Percentiles rank a stretch among this genome's conserved stretches.
Evolutionary conservation across 92 coral and sea anemone genomes (phyloP).

Genomic region (Palythoa grandiflora): DNA sequence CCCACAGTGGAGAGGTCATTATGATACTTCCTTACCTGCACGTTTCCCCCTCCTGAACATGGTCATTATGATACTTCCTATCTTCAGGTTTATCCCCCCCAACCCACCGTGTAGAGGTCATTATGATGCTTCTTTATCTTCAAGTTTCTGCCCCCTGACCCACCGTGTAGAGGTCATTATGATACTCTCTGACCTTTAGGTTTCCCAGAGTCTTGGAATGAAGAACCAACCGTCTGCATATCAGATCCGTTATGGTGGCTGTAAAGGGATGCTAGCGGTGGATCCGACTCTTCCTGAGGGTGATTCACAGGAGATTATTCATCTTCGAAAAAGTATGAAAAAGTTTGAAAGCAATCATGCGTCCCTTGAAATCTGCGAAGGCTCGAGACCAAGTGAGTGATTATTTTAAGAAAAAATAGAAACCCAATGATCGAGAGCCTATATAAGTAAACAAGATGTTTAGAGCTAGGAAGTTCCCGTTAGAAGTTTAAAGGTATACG

Average conservation of each 20-base stretch:
- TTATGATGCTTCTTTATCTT: background rate
- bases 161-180: background rate
- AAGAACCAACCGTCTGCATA: constrained; percentile 81
- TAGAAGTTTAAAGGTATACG: no score
- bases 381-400: constrained; percentile 72
- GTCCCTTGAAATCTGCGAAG: constrained; percentile 85
- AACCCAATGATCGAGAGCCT: no score
- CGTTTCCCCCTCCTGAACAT: no score
- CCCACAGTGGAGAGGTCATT: no score
- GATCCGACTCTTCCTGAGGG: constrained; percentile 79
- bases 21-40: no score
- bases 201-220: constrained; percentile 77
- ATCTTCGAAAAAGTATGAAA: constrained; percentile 84
- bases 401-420: no score
- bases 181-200: constrained; percentile 55
- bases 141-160: constrained; percentile 56
- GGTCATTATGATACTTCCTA: background rate
- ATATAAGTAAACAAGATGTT: no score
- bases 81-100: constrained; percentile 65
- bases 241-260: constrained; percentile 93
- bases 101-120: background rate
- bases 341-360: constrained; percentile 78
- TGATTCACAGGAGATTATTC: constrained; percentile 65
- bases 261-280: constrained; percentile 92
- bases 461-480: no score